Conservation (phyloP, 2,888 invertebrate genomes). For the Polyploca ridens region DNA sequence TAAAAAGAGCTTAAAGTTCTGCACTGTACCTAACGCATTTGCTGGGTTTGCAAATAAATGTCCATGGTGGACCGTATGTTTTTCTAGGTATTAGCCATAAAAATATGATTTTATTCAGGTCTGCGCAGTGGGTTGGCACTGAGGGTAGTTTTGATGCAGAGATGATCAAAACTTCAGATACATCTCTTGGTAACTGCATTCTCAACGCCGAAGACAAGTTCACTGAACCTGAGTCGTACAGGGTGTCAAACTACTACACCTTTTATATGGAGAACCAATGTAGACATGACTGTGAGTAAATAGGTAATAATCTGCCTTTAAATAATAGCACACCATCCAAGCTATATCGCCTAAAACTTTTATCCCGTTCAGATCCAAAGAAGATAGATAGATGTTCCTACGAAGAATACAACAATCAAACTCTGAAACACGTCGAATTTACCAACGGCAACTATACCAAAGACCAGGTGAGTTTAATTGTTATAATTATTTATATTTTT, state of each 20-base stretch:
- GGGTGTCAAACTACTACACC: conserved; percentile 89
- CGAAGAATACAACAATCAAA: conserved; percentile 89
- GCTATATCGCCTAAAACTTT: neutral
- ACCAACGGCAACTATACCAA: conserved; percentile 77
- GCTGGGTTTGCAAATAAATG: too few relatives aligned
- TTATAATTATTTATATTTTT: conserved; percentile 24
- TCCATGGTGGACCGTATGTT: too few relatives aligned
- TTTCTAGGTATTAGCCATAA: too few relatives aligned
- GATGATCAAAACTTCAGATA: conserved; percentile 62
- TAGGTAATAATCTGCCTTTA: too few relatives aligned
- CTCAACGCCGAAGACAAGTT: conserved; percentile 90
- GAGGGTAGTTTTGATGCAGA: conserved; percentile 55
- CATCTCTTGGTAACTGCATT: conserved; percentile 85
- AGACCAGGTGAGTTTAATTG: conserved; percentile 66
- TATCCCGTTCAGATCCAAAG: conserved; percentile 66
- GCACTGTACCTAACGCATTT: too few relatives aligned
- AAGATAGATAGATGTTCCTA: conserved; percentile 89
- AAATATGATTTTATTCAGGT: conserved; percentile 46
- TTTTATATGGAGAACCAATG: conserved; percentile 95
- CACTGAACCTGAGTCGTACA: conserved; percentile 90
- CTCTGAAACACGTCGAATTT: conserved; percentile 86
- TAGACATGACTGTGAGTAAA: conserved; percentile 84
- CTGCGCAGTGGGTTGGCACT: conserved; percentile 74
- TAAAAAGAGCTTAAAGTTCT: too few relatives aligned
- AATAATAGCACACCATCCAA: too few relatives aligned